Evolutionary conservation across 1,140 invertebrate genomes (phyloP).

Genomic region (Zaprionus kolodkinae): DNA sequence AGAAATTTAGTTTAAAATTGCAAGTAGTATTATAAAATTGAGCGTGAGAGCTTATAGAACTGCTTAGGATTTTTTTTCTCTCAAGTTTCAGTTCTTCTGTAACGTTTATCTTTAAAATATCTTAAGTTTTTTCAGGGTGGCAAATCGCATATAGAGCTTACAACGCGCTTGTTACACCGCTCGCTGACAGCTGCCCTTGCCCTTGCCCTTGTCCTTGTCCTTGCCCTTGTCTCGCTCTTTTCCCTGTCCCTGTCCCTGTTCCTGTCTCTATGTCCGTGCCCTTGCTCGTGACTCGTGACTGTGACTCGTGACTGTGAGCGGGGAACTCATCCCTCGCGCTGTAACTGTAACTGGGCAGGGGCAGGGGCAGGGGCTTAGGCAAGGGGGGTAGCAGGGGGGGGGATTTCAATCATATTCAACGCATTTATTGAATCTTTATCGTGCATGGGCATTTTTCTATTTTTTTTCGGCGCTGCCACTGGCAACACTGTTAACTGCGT

Average conservation of each 20-base stretch:
- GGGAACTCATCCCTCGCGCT: constrained; percentile 10
- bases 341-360: neutral
- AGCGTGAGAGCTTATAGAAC: too few species aligned
- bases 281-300: neutral
- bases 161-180: constrained; percentile 6
- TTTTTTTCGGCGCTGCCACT: constrained; percentile 2
- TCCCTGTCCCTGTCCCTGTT: neutral
- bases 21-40: too few species aligned
- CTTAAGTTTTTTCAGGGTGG: too few species aligned
- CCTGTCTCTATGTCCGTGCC: neutral
- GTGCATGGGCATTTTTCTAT: constrained; percentile 16
- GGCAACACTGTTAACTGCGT: constrained; percentile 1
- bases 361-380: neutral
- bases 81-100: neutral
- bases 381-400: neutral
- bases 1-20: too few species aligned
- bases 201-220: constrained; percentile 18
- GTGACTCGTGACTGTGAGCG: neutral
- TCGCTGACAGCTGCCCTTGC: constrained; percentile 30
- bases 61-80: neutral
- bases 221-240: constrained; percentile 9
- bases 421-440: neutral
- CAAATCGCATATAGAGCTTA: constrained; percentile 12
- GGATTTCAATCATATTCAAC: neutral
- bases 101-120: neutral